Conservation (phyloP, 2,113 vertebrate genomes). For the Chloebia gouldiae region DNA sequence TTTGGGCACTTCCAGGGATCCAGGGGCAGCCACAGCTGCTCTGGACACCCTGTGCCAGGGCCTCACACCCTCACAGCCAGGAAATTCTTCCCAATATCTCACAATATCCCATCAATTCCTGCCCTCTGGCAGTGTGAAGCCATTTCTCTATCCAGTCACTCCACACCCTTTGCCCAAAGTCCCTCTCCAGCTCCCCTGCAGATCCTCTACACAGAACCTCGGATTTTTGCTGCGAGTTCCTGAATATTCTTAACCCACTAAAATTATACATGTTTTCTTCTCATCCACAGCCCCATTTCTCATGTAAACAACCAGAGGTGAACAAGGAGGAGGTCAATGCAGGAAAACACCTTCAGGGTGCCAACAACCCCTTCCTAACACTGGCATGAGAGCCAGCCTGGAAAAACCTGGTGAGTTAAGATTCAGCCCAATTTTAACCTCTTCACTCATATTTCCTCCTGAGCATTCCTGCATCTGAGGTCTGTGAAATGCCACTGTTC, state of each 20-base stretch:
- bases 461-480: not conserved
- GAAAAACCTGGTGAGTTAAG: not conserved
- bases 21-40: no score
- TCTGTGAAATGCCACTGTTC: not conserved
- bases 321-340: not conserved
- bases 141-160: not conserved
- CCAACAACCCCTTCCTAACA: not conserved
- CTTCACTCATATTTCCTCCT: not conserved
- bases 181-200: not conserved
- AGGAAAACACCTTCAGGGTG: not conserved
- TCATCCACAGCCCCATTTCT: not conserved
- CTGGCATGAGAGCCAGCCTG: not conserved
- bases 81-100: not conserved
- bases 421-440: not conserved
- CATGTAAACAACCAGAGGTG: not conserved
- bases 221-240: not conserved
- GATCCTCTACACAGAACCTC: not conserved
- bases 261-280: not conserved
- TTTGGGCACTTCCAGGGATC: rapidly evolving
- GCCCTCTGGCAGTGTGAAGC: not conserved
- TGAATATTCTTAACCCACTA: not conserved
- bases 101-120: not conserved
- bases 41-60: not conserved
- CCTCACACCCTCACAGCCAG: rapidly evolving
- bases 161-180: not conserved